These are phyloP conservation scores for Sitodiplosis mosellana DNA, from an alignment of 1,140 invertebrate species.

Conservation along the genomic window DNA sequence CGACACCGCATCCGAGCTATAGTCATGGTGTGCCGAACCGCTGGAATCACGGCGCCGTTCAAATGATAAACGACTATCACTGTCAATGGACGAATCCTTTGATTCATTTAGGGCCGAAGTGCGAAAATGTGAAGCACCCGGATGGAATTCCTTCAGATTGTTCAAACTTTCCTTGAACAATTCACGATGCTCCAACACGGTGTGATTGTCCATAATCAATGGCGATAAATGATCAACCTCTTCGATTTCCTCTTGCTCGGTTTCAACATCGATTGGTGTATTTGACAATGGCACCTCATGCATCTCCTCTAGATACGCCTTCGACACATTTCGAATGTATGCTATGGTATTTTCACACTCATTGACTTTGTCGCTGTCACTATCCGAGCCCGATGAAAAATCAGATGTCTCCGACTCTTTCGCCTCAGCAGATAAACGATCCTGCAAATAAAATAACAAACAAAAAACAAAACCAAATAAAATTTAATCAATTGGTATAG, in stretches of 20 bases:
- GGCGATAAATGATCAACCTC: constrained; percentile 23
- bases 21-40: constrained; percentile 21
- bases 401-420: not conserved
- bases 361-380: not conserved
- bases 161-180: constrained; percentile 16
- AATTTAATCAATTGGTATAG: no score
- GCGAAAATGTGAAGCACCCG: not conserved
- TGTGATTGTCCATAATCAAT: constrained; percentile 21
- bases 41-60: constrained; percentile 19
- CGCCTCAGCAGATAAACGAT: not conserved
- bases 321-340: not conserved
- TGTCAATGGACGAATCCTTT: constrained; percentile 41
- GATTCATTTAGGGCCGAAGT: constrained; percentile 24
- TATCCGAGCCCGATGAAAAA: not conserved
- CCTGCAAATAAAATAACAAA: not conserved
- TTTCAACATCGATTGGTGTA: constrained; percentile 6
- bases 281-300: constrained; percentile 1
- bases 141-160: constrained; percentile 9
- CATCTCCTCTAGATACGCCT: not conserved
- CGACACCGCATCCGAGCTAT: constrained; percentile 22
- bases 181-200: not conserved
- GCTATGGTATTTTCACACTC: not conserved
- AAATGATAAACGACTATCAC: constrained; percentile 35
- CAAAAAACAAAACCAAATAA: not conserved
- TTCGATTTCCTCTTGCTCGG: constrained; percentile 10